These are phyloP conservation scores for Chunga burmeisteri DNA, from an alignment of 2,113 vertebrate species.

Conservation along the genomic window DNA sequence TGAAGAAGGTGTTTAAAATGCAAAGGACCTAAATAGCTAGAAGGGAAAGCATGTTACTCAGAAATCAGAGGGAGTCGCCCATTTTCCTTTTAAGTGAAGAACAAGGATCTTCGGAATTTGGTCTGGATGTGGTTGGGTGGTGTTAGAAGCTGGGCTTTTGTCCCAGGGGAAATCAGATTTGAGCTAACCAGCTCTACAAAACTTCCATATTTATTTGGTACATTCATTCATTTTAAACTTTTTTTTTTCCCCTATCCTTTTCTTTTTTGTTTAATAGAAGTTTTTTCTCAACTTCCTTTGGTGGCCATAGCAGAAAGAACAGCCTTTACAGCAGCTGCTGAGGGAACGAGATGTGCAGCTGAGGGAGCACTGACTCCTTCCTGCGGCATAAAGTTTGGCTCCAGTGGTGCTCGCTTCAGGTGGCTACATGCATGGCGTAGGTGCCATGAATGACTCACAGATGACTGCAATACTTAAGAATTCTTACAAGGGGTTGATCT, in stretches of 20 bases:
- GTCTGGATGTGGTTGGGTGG: neutral
- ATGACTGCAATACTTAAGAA: neutral
- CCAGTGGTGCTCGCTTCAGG: neutral
- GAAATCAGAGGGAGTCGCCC: neutral
- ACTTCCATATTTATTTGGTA: neutral
- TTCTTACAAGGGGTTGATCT: neutral
- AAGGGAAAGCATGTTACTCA: neutral
- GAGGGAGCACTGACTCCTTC: neutral
- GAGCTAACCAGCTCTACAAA: neutral
- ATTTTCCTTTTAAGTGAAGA: neutral
- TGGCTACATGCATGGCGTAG: neutral
- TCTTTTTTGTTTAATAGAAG: neutral
- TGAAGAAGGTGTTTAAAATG: neutral
- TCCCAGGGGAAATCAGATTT: neutral
- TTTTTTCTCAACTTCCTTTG: neutral
- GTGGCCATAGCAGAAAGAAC: neutral
- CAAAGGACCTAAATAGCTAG: neutral
- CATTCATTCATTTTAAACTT: neutral
- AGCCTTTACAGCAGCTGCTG: neutral
- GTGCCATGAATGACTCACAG: neutral
- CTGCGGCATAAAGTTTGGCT: neutral
- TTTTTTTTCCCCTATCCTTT: accelerated
- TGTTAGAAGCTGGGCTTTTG: neutral
- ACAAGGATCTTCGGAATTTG: neutral
- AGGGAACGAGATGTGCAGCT: neutral